A percentile compares a stretch with the other conserved stretches of the same genome.
phyloP scores from a whole-genome alignment of 2,113 vertebrate genomes.

The Nyctibius bracteatus region DNA sequence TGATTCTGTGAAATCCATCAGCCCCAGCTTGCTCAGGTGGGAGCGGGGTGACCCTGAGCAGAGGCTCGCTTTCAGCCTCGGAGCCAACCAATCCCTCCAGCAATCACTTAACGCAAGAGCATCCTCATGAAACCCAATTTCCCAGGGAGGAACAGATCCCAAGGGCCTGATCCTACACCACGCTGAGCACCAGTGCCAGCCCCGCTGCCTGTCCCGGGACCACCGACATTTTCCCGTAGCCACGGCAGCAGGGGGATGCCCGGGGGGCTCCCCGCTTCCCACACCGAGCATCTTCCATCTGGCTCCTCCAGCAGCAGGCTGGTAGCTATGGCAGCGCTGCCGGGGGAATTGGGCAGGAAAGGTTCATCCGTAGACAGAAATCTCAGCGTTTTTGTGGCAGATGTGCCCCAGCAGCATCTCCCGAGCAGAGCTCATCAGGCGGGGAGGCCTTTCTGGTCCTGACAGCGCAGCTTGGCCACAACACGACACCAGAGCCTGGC shows the following conservation, averaged over 20 bases:
- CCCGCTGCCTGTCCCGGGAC: rapidly evolving
- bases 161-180: not conserved
- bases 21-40: not conserved
- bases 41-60: rapidly evolving
- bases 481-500: not conserved
- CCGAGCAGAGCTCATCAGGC: not conserved
- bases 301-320: not conserved
- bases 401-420: not conserved
- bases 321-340: not conserved
- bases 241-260: not conserved
- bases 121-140: not conserved
- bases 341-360: not conserved
- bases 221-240: rapidly evolving
- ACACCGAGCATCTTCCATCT: not conserved
- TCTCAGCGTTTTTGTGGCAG: not conserved
- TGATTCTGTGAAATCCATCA: not conserved
- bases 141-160: not conserved
- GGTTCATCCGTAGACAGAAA: not conserved
- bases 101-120: rapidly evolving
- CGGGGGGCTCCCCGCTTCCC: not conserved
- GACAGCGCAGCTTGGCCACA: not conserved
- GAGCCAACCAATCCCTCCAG: rapidly evolving
- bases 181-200: not conserved
- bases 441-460: not conserved
- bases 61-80: not conserved